Base-by-base conservation (phyloP, 2,797 vertebrate genomes). In the Rhabdophis nuchalis region DNA sequence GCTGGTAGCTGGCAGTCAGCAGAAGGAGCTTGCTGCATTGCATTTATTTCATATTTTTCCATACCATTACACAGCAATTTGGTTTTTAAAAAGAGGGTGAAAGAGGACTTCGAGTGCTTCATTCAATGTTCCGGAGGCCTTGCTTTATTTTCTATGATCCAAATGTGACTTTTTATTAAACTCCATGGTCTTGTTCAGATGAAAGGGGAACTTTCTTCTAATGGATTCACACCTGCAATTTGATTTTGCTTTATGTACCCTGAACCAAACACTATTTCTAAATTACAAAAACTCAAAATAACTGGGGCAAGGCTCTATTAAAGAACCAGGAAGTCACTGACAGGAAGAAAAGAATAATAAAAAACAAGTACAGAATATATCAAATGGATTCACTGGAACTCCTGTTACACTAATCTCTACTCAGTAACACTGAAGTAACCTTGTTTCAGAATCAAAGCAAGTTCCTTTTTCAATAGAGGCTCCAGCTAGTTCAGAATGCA, bases 271-370 rank as follows among this genome's bases (percentile, higher is more conserved):
- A 18, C 60, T 0, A 0, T 89, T 90, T 90, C 85, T 41, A 60
- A 46, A 68, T 54, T 1, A 2, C 85, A 93, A 92, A 95, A 94
- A 53, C 90, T 50, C 0, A 0, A 91, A 86, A 91, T 77, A 92
- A 86, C 25, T 0, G 0, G 23, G 1, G 58, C 1, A 0, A 90
- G 52, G 6, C 32, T 77, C 91, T 88, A 92, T 54, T 77, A 25
- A 95, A 56, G 85, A 94, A 89, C 90, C 68, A 93, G 93, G 92
- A 95, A 95, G 86, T 36, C 12, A 93, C 89, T 60, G 86, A 41
- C 92, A 77, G 53, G 27, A 93, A 86, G 36, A 82, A 82, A 46
- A 82, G 2, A 8, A 72, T 1, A 46, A 86, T 60, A 32, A 91
- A 53, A 86, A 32, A 89, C 23, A 14, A n/a, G 12, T 23, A 32